Conservation (phyloP, 1,140 invertebrate species). For the Neotoxoptera formosana region DNA sequence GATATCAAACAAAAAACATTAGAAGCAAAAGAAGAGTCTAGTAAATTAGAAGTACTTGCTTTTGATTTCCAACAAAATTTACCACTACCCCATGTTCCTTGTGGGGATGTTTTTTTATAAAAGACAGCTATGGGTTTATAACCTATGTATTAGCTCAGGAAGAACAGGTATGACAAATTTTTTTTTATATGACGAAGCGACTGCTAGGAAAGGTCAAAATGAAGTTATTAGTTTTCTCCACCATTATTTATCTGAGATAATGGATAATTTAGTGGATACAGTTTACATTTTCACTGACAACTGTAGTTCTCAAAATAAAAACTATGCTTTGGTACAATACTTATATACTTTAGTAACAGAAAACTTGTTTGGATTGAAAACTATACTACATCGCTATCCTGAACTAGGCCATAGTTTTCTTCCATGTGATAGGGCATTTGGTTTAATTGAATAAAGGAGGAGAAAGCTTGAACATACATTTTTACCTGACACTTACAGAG, state of each 20-base stretch:
- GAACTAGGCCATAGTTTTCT: neutral
- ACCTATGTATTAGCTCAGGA: too few relatives aligned
- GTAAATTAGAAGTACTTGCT: too few relatives aligned
- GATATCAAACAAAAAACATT: too few relatives aligned
- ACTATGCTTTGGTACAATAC: neutral
- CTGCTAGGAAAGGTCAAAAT: neutral
- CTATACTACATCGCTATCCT: neutral
- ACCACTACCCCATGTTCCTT: too few relatives aligned
- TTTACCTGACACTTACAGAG: neutral
- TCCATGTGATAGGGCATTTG: slow-evolving; percentile 23
- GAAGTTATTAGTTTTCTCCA: neutral
- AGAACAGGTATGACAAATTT: too few relatives aligned
- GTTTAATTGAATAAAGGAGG: neutral
- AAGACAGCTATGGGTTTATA: too few relatives aligned
- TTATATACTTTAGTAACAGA: neutral
- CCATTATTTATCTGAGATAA: neutral
- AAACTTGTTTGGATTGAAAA: neutral
- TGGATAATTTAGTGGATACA: neutral
- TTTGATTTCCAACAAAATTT: too few relatives aligned
- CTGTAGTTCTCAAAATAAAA: neutral
- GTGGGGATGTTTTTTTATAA: too few relatives aligned
- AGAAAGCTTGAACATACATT: neutral
- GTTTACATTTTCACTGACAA: neutral
- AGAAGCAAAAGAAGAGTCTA: too few relatives aligned
- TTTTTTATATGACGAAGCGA: slow-evolving; percentile 22